Evolutionary conservation across 2,888 invertebrate genomes (phyloP).

Genomic region (Lumbricus terrestris): DNA sequence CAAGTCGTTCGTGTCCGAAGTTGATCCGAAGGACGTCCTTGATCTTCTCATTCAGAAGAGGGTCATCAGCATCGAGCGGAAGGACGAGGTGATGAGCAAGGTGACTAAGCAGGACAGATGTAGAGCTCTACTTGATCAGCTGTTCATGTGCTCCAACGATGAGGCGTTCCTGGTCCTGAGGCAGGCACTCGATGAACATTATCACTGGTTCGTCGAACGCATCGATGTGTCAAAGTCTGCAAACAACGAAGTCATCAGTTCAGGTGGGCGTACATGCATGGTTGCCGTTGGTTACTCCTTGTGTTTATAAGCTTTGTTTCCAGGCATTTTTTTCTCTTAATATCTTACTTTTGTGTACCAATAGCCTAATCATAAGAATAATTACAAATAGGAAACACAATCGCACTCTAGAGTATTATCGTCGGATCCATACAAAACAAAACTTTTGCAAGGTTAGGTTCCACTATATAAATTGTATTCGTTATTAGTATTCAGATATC

Average conservation of each 20-base stretch:
- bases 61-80: slow-evolving; percentile 25
- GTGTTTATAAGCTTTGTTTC: too few relatives aligned
- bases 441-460: too few relatives aligned
- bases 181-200: slow-evolving; percentile 20
- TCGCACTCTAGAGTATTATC: too few relatives aligned
- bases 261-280: too few relatives aligned
- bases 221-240: neutral
- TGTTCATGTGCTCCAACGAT: slow-evolving; percentile 21
- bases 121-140: slow-evolving; percentile 24
- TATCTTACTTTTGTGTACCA: too few relatives aligned
- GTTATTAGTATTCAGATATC: too few relatives aligned
- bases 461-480: too few relatives aligned
- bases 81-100: slow-evolving; percentile 10
- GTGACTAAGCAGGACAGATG: slow-evolving; percentile 23
- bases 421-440: too few relatives aligned
- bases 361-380: too few relatives aligned
- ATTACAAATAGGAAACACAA: too few relatives aligned
- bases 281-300: too few relatives aligned
- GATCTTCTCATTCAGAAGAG: slow-evolving; percentile 27
- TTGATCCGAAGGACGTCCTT: slow-evolving; percentile 24
- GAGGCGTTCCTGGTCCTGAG: slow-evolving; percentile 11
- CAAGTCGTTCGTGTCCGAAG: slow-evolving; percentile 25
- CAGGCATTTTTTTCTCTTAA: too few relatives aligned
- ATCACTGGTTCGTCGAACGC: slow-evolving; percentile 20
- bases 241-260: neutral